Evolutionary conservation across 2,888 invertebrate species (phyloP).

Genomic region (Acleris holmiana): DNA sequence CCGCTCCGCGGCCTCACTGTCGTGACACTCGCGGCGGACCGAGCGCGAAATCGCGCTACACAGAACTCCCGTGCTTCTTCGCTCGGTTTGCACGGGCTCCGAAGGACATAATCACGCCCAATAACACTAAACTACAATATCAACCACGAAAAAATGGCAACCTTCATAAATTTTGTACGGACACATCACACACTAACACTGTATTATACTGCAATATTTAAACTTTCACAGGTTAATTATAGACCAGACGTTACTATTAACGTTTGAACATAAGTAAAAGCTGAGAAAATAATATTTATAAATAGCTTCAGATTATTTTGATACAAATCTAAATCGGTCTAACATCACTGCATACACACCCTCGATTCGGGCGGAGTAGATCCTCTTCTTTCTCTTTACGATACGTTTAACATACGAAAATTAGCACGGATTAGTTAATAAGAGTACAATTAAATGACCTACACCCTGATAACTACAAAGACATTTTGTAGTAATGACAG

Average conservation of each 20-base stretch:
- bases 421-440: slow-evolving; percentile 76
- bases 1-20: slow-evolving; percentile 10
- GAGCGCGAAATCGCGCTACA: slow-evolving; percentile 40
- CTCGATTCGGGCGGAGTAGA: slow-evolving; percentile 78
- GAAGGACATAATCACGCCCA: slow-evolving; percentile 66
- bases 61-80: slow-evolving; percentile 48
- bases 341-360: slow-evolving; percentile 82
- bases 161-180: slow-evolving; percentile 73
- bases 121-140: slow-evolving; percentile 71
- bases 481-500: slow-evolving; percentile 84
- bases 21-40: slow-evolving; percentile 41
- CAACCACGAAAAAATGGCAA: slow-evolving; percentile 82
- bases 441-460: slow-evolving; percentile 81
- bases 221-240: slow-evolving; percentile 83
- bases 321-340: slow-evolving; percentile 82
- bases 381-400: slow-evolving; percentile 76
- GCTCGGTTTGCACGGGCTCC: slow-evolving; percentile 47
- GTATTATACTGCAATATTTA: slow-evolving; percentile 82
- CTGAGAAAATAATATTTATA: slow-evolving; percentile 85
- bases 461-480: slow-evolving; percentile 84
- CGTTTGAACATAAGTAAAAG: slow-evolving; percentile 84
- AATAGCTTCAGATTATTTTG: slow-evolving; percentile 85
- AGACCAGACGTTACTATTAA: slow-evolving; percentile 83
- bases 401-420: slow-evolving; percentile 72
- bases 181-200: slow-evolving; percentile 72